Base-by-base conservation (phyloP, 2,888 invertebrate genomes). In the Xestia rhomboidea region DNA sequence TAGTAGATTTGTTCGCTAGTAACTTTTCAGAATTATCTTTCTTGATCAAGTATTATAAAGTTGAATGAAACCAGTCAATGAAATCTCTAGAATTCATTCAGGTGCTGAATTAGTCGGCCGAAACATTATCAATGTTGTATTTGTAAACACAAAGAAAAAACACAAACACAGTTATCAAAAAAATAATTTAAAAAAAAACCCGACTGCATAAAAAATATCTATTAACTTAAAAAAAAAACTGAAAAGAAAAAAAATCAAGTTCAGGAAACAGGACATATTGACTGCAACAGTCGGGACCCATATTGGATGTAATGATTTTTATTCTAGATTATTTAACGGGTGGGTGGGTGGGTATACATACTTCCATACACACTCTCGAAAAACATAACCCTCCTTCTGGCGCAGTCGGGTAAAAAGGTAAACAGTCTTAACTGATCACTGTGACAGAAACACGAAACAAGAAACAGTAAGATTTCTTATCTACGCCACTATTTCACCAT, bases 401-500 rank as follows among this genome's bases (percentile, higher is more conserved):
- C n/a, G n/a, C n/a, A n/a, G n/a, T n/a, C n/a, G n/a, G n/a, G n/a
- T n/a, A n/a, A n/a, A n/a, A 49, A 69, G 34, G 46, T 41, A 76
- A 81, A 74, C 57, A 60, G 34, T 27, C 63, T 63, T 34, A 54
- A 69, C 60, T 30, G 46, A 34, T 54, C 67, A 79, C 69, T 34
- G 57, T 51, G n/a, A 63, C 68, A 68, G 54, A 67, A 70, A 81
- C 68, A 69, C 34, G 44, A 81, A 67, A 76, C 57, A 68, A 24
- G 41, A 49, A 69, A 73, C 60, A n/a, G 60, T 71, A 46, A 76
- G 27, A 66, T 70, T 54, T 66, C 68, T 86, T 86, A 83, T 86
- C 83, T 76, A 11, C 8, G 44, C 18, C 51, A 74, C 73, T 57
- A 75, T 70, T 64, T 74, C 57, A 83, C 72, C 30, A 51, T 77